Evolutionary conservation across 23 tunicate genomes (phyloP).

Genomic region (Styela clava): DNA sequence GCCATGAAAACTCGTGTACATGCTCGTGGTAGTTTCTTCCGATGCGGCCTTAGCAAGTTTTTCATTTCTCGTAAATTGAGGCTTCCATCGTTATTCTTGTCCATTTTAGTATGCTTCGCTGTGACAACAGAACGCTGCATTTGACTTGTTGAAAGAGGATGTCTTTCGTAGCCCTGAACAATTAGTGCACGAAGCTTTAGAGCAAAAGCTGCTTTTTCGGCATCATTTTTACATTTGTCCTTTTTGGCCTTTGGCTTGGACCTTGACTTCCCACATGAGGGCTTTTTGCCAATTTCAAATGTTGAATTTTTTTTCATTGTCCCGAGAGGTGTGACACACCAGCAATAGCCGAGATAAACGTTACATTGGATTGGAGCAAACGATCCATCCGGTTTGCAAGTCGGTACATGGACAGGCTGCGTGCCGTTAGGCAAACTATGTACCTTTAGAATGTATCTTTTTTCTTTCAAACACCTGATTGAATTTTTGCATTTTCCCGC

Average conservation of each 20-base stretch:
- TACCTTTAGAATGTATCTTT: not conserved
- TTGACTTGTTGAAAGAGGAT: not conserved
- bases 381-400: slow-evolving; percentile 31
- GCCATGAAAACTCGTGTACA: slow-evolving; percentile 14
- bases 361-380: slow-evolving; percentile 21
- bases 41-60: slow-evolving; percentile 4
- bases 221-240: slow-evolving; percentile 5
- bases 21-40: slow-evolving; percentile 20
- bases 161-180: not conserved
- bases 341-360: slow-evolving; percentile 6
- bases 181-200: not conserved
- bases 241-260: not conserved
- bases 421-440: not conserved
- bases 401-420: slow-evolving; percentile 6
- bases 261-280: slow-evolving; percentile 11
- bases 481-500: slow-evolving; percentile 26
- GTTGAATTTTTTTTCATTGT: slow-evolving; percentile 10
- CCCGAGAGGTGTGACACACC: slow-evolving; percentile 29
- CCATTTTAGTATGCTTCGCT: slow-evolving; percentile 9
- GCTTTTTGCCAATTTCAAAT: slow-evolving; percentile 2
- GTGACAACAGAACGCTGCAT: not conserved
- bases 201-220: slow-evolving; percentile 19
- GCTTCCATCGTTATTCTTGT: not conserved
- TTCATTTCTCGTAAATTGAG: slow-evolving; percentile 8
- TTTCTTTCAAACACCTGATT: slow-evolving; percentile 16